A percentile compares a stretch with the other conserved stretches of the same genome.
These are phyloP conservation scores for Crioceris asparagi DNA, from an alignment of 2,888 invertebrate genomes.

Conservation along the genomic window DNA sequence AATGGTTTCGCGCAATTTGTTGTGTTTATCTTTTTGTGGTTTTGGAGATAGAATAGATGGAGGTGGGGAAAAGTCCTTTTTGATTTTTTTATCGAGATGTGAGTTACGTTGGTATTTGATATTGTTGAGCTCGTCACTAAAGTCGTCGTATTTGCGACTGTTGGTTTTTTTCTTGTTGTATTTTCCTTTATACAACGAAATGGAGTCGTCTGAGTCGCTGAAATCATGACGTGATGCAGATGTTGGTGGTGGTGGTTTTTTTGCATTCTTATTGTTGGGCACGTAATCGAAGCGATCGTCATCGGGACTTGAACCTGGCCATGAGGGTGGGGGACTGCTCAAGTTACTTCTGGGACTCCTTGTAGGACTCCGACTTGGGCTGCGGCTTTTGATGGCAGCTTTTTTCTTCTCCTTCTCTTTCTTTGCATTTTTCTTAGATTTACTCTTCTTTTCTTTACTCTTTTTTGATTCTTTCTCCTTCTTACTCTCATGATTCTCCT, in stretches of 20 bases:
- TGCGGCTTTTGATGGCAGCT: constrained; percentile 18
- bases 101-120: too few relatives aligned
- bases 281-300: constrained; percentile 22
- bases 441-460: constrained; percentile 17
- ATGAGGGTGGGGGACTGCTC: constrained; percentile 33
- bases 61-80: constrained; percentile 5
- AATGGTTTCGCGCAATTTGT: constrained; percentile 42
- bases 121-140: too few relatives aligned
- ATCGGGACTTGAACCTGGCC: constrained; percentile 33
- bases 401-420: constrained; percentile 24
- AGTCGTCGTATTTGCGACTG: not conserved
- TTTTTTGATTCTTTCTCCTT: constrained; percentile 17
- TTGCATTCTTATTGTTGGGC: constrained; percentile 19
- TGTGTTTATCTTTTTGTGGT: constrained; percentile 37
- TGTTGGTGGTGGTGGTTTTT: constrained; percentile 8
- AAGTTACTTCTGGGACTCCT: constrained; percentile 28
- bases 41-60: constrained; percentile 19
- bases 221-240: too few relatives aligned
- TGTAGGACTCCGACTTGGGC: constrained; percentile 23
- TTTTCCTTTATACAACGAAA: too few relatives aligned
- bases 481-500: constrained; percentile 6
- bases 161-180: not conserved
- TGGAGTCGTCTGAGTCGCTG: too few relatives aligned
- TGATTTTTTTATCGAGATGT: constrained; percentile 16
- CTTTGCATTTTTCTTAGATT: constrained; percentile 21